Evolutionary conservation across 2,888 invertebrate genomes (phyloP), one percentile per base, ranked within the genome.

Genomic region (Pyrrhia umbra): DNA sequence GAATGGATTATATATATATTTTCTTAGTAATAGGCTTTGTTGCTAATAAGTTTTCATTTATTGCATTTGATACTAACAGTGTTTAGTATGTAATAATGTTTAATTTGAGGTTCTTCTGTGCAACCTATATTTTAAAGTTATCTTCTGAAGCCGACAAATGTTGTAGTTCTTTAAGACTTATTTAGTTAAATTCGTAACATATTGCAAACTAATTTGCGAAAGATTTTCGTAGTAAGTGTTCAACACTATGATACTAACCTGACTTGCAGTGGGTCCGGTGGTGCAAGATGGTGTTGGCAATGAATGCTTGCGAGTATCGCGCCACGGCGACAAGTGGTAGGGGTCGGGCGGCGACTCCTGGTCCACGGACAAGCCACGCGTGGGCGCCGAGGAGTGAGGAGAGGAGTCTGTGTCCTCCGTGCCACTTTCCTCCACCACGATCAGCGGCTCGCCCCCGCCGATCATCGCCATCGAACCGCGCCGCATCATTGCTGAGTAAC

Each of bases 241-340:
- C n/a, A n/a, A n/a, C n/a, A n/a, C n/a, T n/a, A n/a, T 42, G 9
- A 5, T 13, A 65, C 97, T 93, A 65, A 98, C 98, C 95, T 98
- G 98, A 78, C 97, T 97, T 40, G 98, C 98, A 43, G 98, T 98
- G 62, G 98, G 98, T 51, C 98, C 98, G 60, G 97, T 96, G 23
- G 97, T 97, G 82, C 98, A 98, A 78, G 97, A 97, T 1, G 98
- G 98, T 0, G 98, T 97, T 1, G 98, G 98, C 80, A 98, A 92
- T 21, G 98, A 98, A 83, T 97, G 97, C 84, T 98, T 98, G 80
- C 98, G 95, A 1, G 96, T 96, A 80, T 97, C 97, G 20, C 97
- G 95, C 96, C 97, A 98, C 4, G 98, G 98, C 0, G 97, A 97
- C 58, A 98, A 90, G 51, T 98, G 95, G 92, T 97, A 97, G 0